phyloP scores from a whole-genome alignment of 2,888 invertebrate genomes.

The Harmothoe impar region DNA sequence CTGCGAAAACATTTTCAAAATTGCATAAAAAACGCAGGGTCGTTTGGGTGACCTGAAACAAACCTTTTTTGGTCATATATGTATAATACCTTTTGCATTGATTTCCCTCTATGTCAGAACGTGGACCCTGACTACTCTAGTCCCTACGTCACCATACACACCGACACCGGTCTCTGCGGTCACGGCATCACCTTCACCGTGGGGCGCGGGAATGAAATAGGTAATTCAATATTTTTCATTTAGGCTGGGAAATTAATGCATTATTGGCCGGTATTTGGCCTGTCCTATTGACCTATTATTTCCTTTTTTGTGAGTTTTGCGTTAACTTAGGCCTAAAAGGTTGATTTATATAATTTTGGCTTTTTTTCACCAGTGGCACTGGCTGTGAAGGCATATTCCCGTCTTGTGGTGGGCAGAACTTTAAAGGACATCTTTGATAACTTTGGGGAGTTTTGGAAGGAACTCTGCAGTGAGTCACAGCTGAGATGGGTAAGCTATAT shows the following conservation, averaged over 20 bases:
- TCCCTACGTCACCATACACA: constrained; percentile 92
- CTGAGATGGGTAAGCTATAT: constrained; percentile 90
- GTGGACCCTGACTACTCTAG: constrained; percentile 94
- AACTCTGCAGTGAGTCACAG: constrained; percentile 93
- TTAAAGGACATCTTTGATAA: constrained; percentile 89
- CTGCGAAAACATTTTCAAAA: too few species aligned
- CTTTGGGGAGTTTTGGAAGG: constrained; percentile 91
- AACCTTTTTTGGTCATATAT: too few species aligned
- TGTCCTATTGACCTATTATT: not conserved
- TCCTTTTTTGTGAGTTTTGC: not conserved
- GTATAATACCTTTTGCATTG: too few species aligned
- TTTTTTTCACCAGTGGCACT: constrained; percentile 87
- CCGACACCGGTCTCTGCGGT: constrained; percentile 86
- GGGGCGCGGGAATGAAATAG: constrained; percentile 94
- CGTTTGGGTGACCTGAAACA: too few species aligned
- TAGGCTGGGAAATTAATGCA: too few species aligned
- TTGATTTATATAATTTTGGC: too few species aligned
- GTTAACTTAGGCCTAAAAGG: too few species aligned
- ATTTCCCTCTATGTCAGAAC: constrained; percentile 85
- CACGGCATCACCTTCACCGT: constrained; percentile 94
- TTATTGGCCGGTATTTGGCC: not conserved
- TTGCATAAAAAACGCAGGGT: too few species aligned
- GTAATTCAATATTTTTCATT: too few species aligned
- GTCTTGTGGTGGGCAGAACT: constrained; percentile 88
- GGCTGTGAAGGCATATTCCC: constrained; percentile 89